Conservation (phyloP, 2,797 vertebrate species). For the Leuciscus waleckii region DNA sequence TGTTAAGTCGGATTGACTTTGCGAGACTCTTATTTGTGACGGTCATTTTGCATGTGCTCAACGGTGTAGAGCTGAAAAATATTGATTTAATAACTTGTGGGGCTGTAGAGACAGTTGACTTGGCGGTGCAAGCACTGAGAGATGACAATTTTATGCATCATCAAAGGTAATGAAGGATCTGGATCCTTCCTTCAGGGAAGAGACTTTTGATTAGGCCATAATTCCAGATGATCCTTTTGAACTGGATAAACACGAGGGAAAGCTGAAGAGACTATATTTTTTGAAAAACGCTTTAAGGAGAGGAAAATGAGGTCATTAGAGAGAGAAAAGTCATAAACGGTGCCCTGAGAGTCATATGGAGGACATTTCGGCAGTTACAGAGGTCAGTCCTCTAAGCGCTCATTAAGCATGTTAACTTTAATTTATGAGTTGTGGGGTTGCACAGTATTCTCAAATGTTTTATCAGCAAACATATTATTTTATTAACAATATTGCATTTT, state of each 20-base stretch:
- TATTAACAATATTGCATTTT: conserved; percentile 6
- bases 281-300: conserved; percentile 48
- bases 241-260: conserved; percentile 36
- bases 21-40: background rate
- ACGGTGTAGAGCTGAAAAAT: conserved; percentile 50
- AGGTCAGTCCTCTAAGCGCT: conserved; percentile 40
- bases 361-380: conserved; percentile 37
- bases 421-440: conserved; percentile 1
- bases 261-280: conserved; percentile 23
- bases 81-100: conserved; percentile 59
- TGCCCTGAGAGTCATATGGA: conserved; percentile 37
- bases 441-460: conserved; percentile 34
- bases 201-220: conserved; percentile 51
- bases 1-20: background rate
- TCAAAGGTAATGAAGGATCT: conserved; percentile 54
- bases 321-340: conserved; percentile 50
- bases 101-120: conserved; percentile 48
- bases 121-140: conserved; percentile 18
- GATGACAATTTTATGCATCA: conserved; percentile 47
- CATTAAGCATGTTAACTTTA: conserved; percentile 19
- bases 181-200: conserved; percentile 48
- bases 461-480: conserved; percentile 7
- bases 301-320: conserved; percentile 52
- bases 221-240: conserved; percentile 55
- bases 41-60: conserved; percentile 23